These are phyloP conservation scores for Neoitamus cyanurus DNA, from an alignment of 2,888 invertebrate species.

Conservation along the genomic window DNA sequence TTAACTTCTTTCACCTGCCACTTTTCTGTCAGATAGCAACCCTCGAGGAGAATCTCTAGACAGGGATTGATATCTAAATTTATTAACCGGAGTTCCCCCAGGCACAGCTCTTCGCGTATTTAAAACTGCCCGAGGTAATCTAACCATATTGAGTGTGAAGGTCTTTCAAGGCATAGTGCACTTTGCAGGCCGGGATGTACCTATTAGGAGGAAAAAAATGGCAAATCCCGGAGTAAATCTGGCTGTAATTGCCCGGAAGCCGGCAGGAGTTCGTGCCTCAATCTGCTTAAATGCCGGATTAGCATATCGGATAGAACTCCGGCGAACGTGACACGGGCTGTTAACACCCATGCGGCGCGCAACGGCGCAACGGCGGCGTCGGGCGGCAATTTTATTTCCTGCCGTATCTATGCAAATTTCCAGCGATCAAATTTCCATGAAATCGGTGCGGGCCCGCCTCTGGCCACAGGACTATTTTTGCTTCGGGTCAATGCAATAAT, in stretches of 20 bases:
- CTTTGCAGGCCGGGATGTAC: background rate
- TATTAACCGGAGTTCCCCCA: background rate
- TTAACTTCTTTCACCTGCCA: background rate
- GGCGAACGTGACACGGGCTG: background rate
- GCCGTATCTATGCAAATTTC: conserved; percentile 1
- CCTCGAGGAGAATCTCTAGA: background rate
- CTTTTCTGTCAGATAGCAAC: background rate
- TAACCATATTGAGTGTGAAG: background rate
- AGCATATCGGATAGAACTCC: background rate
- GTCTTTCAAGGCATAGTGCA: background rate
- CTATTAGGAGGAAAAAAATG: background rate
- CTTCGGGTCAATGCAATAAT: background rate
- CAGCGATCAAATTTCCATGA: background rate
- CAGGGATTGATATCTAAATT: background rate
- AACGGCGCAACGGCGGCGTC: too few relatives aligned
- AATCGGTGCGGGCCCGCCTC: background rate
- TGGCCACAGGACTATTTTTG: background rate
- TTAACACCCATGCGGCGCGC: background rate
- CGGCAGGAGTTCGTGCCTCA: background rate
- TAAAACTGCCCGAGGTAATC: background rate
- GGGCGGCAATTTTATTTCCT: background rate
- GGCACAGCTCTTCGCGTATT: background rate
- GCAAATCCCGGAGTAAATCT: background rate
- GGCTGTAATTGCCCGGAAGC: background rate
- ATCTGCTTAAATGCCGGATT: background rate